These are phyloP conservation scores for Oedothorax gibbosus DNA, from an alignment of 1,140 invertebrate species.

Conservation along the genomic window DNA sequence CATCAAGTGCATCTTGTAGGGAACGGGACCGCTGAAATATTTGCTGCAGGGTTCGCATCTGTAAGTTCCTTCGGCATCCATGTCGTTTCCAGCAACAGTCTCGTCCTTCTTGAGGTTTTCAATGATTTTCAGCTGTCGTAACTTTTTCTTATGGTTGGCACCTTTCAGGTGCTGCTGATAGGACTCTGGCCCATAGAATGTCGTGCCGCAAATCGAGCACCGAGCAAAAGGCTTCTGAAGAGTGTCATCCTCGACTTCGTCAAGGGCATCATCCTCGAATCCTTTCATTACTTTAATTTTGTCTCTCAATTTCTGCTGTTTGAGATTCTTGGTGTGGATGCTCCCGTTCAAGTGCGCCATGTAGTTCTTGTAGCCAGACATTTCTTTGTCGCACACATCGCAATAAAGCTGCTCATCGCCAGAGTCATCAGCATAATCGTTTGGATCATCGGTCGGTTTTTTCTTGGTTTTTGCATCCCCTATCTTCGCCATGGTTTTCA, in stretches of 20 bases:
- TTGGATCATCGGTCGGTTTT: not conserved
- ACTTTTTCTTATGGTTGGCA: constrained; percentile 12
- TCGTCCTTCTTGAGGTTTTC: not conserved
- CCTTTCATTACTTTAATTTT: constrained; percentile 3
- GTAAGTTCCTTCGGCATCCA: not conserved
- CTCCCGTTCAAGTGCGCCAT: not conserved
- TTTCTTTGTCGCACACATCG: not conserved
- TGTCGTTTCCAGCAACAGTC: not conserved
- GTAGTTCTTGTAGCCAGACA: constrained; percentile 8
- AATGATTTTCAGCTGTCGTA: not conserved
- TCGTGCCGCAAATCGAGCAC: constrained; percentile 1
- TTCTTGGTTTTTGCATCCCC: not conserved
- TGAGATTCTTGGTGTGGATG: constrained; percentile 13
- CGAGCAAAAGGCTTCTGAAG: constrained; percentile 9
- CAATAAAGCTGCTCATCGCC: not conserved
- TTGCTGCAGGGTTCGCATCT: constrained; percentile 15
- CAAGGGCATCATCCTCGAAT: not conserved
- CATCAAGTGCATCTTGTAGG: constrained; percentile 19
- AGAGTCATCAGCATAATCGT: not conserved
- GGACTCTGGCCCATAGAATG: not conserved
- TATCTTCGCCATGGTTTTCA: not conserved
- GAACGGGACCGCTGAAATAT: constrained; percentile 14
- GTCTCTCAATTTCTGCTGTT: constrained; percentile 12
- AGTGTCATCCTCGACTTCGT: not conserved
- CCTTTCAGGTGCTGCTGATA: not conserved